Conservation (phyloP, 1,140 invertebrate species). For the Caenorhabditis remanei region DNA sequence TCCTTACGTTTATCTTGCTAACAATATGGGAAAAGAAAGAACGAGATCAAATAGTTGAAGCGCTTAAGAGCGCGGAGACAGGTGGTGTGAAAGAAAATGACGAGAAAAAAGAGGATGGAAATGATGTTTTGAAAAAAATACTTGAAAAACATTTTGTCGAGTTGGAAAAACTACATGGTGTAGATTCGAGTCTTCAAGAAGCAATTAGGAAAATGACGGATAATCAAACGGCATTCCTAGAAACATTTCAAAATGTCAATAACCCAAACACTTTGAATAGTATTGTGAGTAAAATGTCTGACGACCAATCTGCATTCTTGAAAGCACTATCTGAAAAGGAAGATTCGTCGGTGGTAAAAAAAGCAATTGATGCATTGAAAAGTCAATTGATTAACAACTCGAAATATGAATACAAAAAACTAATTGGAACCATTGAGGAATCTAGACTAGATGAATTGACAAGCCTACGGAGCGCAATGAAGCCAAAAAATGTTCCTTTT, state of each 20-base stretch:
- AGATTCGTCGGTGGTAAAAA: no score
- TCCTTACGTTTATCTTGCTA: no score
- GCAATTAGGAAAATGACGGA: background rate
- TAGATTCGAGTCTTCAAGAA: background rate
- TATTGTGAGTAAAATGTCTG: background rate
- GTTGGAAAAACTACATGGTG: background rate
- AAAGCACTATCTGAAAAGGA: no score
- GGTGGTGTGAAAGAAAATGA: no score
- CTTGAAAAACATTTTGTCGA: background rate
- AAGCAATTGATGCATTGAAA: background rate
- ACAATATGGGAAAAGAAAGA: no score
- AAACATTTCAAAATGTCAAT: background rate
- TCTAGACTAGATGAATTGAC: background rate
- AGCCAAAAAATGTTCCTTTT: background rate
- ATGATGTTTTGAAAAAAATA: no score
- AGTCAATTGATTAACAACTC: background rate
- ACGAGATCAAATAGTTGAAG: no score
- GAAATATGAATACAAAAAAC: background rate
- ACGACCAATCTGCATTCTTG: no score
- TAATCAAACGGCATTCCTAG: background rate
- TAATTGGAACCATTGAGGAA: background rate
- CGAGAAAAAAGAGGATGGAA: no score
- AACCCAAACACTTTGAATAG: background rate
- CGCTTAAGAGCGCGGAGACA: no score
- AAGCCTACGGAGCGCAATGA: background rate